Conservation (phyloP, 1,140 invertebrate species). For the Cotesia chilonis region DNA sequence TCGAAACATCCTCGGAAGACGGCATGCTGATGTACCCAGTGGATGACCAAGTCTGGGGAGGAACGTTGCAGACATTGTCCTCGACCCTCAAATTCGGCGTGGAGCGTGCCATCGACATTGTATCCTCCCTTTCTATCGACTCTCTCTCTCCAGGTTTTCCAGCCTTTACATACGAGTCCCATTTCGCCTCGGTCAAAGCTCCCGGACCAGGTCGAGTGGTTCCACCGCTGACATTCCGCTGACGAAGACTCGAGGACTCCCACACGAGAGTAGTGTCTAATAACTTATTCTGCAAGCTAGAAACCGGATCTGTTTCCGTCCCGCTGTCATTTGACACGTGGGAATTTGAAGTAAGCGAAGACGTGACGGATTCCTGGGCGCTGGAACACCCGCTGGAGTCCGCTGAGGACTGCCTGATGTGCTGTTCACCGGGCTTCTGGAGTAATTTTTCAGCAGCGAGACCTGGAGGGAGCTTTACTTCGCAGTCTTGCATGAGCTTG, state of each 20-base stretch:
- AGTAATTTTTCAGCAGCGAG: conserved; percentile 62
- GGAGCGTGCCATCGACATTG: conserved; percentile 55
- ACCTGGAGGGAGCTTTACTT: conserved; percentile 69
- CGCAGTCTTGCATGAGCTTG: conserved; percentile 66
- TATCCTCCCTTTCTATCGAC: conserved; percentile 44
- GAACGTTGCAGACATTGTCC: conserved; percentile 51
- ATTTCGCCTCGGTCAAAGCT: conserved; percentile 41
- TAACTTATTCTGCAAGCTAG: conserved; percentile 52
- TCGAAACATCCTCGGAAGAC: conserved; percentile 57
- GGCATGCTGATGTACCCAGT: conserved; percentile 63
- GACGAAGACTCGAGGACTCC: conserved; percentile 58
- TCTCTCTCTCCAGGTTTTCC: conserved; percentile 46
- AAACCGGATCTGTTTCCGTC: conserved; percentile 64
- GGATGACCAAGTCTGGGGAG: conserved; percentile 59
- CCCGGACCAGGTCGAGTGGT: conserved; percentile 37
- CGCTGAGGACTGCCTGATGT: conserved; percentile 61
- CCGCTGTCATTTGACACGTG: conserved; percentile 67
- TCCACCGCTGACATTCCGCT: conserved; percentile 53
- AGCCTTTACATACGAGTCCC: conserved; percentile 58
- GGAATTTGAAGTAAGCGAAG: conserved; percentile 67
- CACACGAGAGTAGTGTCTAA: conserved; percentile 50
- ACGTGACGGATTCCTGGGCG: conserved; percentile 69
- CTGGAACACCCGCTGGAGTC: conserved; percentile 70
- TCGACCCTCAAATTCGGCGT: conserved; percentile 58
- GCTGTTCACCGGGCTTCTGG: conserved; percentile 58